Evolutionary conservation across 1,140 invertebrate species (phyloP), one percentile per base, ranked within the genome.

Genomic region (Ceratina japonica): DNA sequence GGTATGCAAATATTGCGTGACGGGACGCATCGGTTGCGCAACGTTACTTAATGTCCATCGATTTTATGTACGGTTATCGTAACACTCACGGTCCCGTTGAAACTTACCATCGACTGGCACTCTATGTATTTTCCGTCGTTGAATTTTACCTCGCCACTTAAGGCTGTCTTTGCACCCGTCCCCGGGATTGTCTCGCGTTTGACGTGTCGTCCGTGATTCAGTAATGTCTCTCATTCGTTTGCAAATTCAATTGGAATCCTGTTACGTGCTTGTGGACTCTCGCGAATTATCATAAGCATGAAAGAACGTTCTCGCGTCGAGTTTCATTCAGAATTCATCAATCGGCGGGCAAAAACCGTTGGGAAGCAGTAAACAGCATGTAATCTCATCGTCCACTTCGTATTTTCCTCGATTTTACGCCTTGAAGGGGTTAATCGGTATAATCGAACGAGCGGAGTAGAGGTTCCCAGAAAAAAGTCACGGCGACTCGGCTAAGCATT

Each of bases 1-100:
- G 69, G 62, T 59, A 74, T 74, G 76, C 52, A 74, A 79, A 79
- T 79, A 58, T 62, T 44, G 58, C 58, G 58, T 52, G 68, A 62
- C 61, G 59, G 8, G 59, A 52, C 61, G 52, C 27, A 49, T 4
- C 20, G 52, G 5, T 79, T 73, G 52, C 51, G 62, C 13, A 79
- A 79, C 15, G n/a, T 64, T 65, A 31, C 51, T 74, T 73, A 73
- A 72, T 16, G 52, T 65, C 37, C 37, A 15, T 49, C n/a, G 10
- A 52, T 54, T 59, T 54, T 61, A 18, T 49, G 49, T 71, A 70
- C 27, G 64, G 74, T 76, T 76, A 76, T 76, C 74, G 65, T 61
- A 69, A 76, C 64, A 37, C n/a, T n/a, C 49, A 31, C 31, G 51
- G 37, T 18, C 15, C 8, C 44, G n/a, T 3, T 59, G 62, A 71